Percentiles rank a stretch among this genome's conserved stretches.
These are phyloP conservation scores for Semotilus atromaculatus DNA, from an alignment of 2,797 vertebrate species.

Conservation along the genomic window DNA sequence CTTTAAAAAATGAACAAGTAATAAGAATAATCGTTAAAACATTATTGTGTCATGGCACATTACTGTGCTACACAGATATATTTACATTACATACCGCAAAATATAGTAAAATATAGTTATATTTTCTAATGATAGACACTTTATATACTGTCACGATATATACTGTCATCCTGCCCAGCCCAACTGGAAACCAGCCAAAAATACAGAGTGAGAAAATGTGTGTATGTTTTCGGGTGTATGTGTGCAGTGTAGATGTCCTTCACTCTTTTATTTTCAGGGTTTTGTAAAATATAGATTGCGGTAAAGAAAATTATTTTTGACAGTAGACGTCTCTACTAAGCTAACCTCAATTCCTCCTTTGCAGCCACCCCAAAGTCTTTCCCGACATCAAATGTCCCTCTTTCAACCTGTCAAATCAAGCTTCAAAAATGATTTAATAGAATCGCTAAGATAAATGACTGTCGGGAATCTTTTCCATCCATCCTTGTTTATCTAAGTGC, in stretches of 20 bases:
- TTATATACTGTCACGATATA: too few relatives aligned
- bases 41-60: too few relatives aligned
- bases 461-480: constrained; percentile 28
- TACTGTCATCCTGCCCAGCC: too few relatives aligned
- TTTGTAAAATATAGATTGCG: constrained; percentile 24
- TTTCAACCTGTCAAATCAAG: constrained; percentile 36
- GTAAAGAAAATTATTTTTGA: constrained; percentile 17
- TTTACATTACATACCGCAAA: too few relatives aligned
- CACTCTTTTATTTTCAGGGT: constrained; percentile 9
- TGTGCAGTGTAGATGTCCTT: constrained; percentile 7
- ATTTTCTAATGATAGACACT: too few relatives aligned
- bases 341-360: constrained; percentile 23
- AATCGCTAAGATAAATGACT: constrained; percentile 34
- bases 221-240: neutral
- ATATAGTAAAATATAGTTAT: too few relatives aligned
- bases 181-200: neutral
- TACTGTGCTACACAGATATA: too few relatives aligned
- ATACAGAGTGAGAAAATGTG: too few relatives aligned
- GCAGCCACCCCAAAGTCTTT: constrained; percentile 1
- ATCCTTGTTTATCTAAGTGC: constrained; percentile 25
- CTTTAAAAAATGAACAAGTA: too few relatives aligned
- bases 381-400: constrained; percentile 22
- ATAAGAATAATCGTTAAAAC: too few relatives aligned
- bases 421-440: constrained; percentile 30
- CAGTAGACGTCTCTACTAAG: constrained; percentile 24